Base-by-base conservation (phyloP, 1,140 invertebrate genomes). In the Eriosoma lanigerum region DNA sequence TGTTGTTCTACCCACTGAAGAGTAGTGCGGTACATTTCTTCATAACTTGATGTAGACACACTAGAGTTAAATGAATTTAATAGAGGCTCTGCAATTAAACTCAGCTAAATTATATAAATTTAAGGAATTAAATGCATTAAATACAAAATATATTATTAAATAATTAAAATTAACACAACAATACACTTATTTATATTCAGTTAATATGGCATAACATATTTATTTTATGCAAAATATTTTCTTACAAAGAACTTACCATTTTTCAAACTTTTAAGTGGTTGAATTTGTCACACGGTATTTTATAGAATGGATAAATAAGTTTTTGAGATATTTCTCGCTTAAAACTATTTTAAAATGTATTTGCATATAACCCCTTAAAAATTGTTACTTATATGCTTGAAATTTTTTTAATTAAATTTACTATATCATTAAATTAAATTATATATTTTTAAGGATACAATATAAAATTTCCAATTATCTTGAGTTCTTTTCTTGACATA, bases 381-480 rank as follows among this genome's bases (percentile, higher is more conserved):
- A n/a, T n/a, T n/a, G n/a, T n/a, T n/a, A n/a, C n/a, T n/a, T n/a
- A n/a, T n/a, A n/a, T n/a, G n/a, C n/a, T n/a, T n/a, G n/a, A n/a
- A n/a, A n/a, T n/a, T n/a, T n/a, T n/a, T n/a, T n/a, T n/a, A n/a
- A n/a, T n/a, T n/a, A n/a, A n/a, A n/a, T n/a, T n/a, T n/a, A n/a
- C n/a, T n/a, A n/a, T n/a, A n/a, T n/a, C n/a, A n/a, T n/a, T n/a
- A n/a, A n/a, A n/a, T n/a, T n/a, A n/a, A n/a, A n/a, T n/a, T n/a
- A n/a, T n/a, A n/a, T n/a, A n/a, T n/a, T n/a, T n/a, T n/a, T n/a
- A 89, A 89, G 89, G 88, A 91, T 95, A 97, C 96, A 89, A 98
- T 96, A 95, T 95, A 98, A 88, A 97, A 98, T 88, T 97, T 98
- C 96, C 96, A 98, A 87, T 98, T 96, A 85, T 93, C 91, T 84